These are phyloP conservation scores for Falco concolor DNA, from an alignment of 2,797 vertebrate species.

Conservation along the genomic window DNA sequence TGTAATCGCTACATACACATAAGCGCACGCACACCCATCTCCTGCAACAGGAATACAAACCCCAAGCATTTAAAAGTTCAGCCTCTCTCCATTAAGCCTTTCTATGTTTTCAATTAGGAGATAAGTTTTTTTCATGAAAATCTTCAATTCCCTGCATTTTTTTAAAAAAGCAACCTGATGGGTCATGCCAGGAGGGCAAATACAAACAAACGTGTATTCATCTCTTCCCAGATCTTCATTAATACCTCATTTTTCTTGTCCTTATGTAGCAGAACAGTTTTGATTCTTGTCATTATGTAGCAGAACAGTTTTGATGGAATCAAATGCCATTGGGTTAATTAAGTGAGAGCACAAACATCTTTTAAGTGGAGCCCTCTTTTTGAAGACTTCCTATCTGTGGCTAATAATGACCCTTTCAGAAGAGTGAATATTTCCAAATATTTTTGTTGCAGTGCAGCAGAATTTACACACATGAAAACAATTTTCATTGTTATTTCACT, in stretches of 20 bases:
- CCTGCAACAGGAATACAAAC: not conserved
- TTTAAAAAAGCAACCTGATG: not conserved
- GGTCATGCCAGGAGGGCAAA: slow-evolving; percentile 31
- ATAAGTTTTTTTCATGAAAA: not conserved
- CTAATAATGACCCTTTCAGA: not conserved
- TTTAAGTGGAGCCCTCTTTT: not conserved
- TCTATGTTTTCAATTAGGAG: slow-evolving; percentile 5
- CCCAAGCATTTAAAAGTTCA: slow-evolving; percentile 1
- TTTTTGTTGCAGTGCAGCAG: not conserved
- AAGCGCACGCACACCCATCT: not conserved
- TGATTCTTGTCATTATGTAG: slow-evolving; percentile 3
- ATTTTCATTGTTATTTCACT: not conserved
- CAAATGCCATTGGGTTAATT: slow-evolving; percentile 38
- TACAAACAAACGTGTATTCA: slow-evolving; percentile 9
- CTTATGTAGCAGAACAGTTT: slow-evolving; percentile 10
- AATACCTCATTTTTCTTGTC: slow-evolving; percentile 25
- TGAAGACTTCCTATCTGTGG: not conserved
- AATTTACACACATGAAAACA: not conserved
- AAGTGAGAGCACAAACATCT: not conserved
- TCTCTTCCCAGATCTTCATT: not conserved
- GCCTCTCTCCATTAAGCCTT: not conserved
- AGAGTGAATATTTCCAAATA: not conserved
- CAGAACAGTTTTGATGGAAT: slow-evolving; percentile 9
- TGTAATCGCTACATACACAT: not conserved
- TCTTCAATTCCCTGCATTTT: not conserved